These are phyloP conservation scores for Pteronura brasiliensis DNA, from an alignment of 2,113 vertebrate species.

Conservation along the genomic window DNA sequence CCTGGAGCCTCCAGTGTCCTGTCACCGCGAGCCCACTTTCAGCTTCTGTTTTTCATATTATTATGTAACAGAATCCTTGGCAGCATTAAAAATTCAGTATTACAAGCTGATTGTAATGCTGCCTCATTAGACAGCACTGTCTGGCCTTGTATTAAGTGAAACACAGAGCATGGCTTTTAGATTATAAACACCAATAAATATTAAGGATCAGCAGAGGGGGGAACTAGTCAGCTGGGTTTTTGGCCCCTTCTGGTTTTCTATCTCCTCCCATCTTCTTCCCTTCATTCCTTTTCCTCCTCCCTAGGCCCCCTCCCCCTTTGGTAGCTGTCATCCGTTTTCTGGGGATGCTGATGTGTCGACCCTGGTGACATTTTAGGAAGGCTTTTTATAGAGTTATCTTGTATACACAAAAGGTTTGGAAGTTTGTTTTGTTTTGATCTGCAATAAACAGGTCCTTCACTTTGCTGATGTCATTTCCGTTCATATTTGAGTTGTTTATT, in stretches of 20 bases:
- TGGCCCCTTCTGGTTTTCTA: slow-evolving; percentile 49
- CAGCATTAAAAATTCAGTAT: slow-evolving; percentile 87
- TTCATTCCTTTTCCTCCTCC: background rate
- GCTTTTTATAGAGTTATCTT: slow-evolving; percentile 76
- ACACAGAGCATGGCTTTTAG: slow-evolving; percentile 75
- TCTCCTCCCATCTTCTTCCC: background rate
- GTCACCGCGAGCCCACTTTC: slow-evolving; percentile 59
- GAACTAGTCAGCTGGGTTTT: slow-evolving; percentile 54
- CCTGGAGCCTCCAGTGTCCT: slow-evolving; percentile 48
- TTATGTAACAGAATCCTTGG: slow-evolving; percentile 89
- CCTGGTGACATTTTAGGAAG: slow-evolving; percentile 67
- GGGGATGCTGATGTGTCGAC: slow-evolving; percentile 57
- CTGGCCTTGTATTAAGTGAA: slow-evolving; percentile 81
- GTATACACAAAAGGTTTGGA: slow-evolving; percentile 74
- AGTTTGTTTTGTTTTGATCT: slow-evolving; percentile 80
- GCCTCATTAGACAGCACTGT: slow-evolving; percentile 85
- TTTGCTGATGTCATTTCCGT: slow-evolving; percentile 82
- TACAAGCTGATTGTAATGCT: slow-evolving; percentile 87
- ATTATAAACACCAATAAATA: slow-evolving; percentile 81
- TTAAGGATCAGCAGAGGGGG: slow-evolving; percentile 65
- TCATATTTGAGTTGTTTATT: slow-evolving; percentile 78
- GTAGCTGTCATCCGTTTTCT: slow-evolving; percentile 58
- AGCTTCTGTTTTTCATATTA: slow-evolving; percentile 78
- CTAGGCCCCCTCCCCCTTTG: background rate
- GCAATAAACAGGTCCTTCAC: slow-evolving; percentile 77